phyloP scores from a whole-genome alignment of 2,113 vertebrate genomes.

The Eonycteris spelaea region DNA sequence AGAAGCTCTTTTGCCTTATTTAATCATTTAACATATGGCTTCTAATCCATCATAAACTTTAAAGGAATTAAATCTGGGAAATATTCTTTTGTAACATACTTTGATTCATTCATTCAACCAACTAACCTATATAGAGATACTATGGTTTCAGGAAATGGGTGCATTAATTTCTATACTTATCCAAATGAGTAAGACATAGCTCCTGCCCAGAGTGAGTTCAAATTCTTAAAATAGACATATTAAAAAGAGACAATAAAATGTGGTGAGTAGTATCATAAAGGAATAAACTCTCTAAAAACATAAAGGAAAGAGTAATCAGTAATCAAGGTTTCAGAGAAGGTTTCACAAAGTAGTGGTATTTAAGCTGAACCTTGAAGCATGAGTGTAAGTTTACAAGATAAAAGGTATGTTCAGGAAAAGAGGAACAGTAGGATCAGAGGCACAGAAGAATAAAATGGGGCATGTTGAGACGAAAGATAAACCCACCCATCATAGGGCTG shows the following conservation, averaged over 20 bases:
- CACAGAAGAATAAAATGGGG: not conserved
- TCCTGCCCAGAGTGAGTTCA: not conserved
- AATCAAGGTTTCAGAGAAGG: conserved; percentile 32
- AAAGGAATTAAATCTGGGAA: not conserved
- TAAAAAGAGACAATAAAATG: not conserved
- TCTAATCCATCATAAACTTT: not conserved
- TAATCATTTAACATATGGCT: conserved; percentile 33
- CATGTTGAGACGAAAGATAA: not conserved
- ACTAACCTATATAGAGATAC: not conserved
- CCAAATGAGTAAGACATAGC: not conserved
- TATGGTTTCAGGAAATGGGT: not conserved
- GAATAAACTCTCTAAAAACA: conserved; percentile 10
- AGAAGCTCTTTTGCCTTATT: not conserved
- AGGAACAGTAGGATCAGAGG: not conserved
- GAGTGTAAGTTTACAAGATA: not conserved
- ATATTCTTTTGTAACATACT: conserved; percentile 39
- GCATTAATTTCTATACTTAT: conserved; percentile 1
- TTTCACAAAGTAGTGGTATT: not conserved
- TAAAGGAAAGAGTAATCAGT: not conserved
- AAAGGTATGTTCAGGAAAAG: conserved; percentile 13
- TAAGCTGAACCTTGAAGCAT: conserved; percentile 13
- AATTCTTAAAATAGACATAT: not conserved
- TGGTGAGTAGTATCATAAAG: not conserved
- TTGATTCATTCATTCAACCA: conserved; percentile 6
- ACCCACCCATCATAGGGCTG: not conserved